A percentile compares a stretch with the other conserved stretches of the same genome.
phyloP scores from a whole-genome alignment of 2,888 invertebrate species.

The Sinotaia quadrata region DNA sequence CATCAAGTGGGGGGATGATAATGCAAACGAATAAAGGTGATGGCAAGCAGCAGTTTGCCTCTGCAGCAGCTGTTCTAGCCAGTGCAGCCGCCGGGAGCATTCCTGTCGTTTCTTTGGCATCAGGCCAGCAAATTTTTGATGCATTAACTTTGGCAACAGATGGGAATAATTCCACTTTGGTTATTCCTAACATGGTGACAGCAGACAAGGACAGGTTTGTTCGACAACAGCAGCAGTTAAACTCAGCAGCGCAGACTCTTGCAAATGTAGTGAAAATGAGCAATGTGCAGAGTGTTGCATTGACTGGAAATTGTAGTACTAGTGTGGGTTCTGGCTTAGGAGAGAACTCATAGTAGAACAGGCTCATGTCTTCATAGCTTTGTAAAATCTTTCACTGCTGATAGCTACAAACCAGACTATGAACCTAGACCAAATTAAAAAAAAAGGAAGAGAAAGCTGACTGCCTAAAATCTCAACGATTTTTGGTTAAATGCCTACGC shows the following conservation, averaged over 20 bases:
- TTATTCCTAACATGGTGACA: conserved; percentile 1
- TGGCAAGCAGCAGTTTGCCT: conserved; percentile 15
- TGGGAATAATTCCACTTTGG: conserved; percentile 6
- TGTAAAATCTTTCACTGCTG: too few relatives aligned
- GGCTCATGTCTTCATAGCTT: too few relatives aligned
- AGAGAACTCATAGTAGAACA: too few relatives aligned
- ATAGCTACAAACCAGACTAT: too few relatives aligned
- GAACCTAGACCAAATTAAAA: too few relatives aligned
- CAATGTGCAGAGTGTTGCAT: conserved; percentile 14
- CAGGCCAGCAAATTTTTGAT: conserved; percentile 11
- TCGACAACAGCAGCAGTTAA: conserved; percentile 1
- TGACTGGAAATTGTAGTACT: neutral
- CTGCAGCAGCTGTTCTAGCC: conserved; percentile 17
- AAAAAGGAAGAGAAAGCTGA: too few relatives aligned
- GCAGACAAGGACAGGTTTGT: conserved; percentile 3
- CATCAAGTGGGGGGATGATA: too few relatives aligned
- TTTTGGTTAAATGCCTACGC: too few relatives aligned
- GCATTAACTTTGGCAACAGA: conserved; percentile 10
- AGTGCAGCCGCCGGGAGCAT: conserved; percentile 20
- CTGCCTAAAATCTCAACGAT: too few relatives aligned
- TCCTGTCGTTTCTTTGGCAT: conserved; percentile 12
- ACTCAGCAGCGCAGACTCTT: conserved; percentile 17
- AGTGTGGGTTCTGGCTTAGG: too few relatives aligned
- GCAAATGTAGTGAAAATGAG: conserved; percentile 21
- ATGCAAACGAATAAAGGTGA: too few relatives aligned